Evolutionary conservation across 2,888 invertebrate genomes (phyloP).

Genomic region (Stenodera caucasica): DNA sequence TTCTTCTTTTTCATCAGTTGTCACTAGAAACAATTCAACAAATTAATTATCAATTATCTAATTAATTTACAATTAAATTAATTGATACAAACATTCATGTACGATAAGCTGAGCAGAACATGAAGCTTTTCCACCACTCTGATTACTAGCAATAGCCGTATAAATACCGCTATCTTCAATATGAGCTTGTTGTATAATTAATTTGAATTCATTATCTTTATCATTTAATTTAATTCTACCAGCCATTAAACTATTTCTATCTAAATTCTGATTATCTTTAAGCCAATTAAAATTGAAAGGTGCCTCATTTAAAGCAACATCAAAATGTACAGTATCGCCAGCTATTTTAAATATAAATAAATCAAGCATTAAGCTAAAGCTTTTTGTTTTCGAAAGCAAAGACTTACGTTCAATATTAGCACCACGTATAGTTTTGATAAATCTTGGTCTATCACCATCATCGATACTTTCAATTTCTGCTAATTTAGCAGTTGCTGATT

Average conservation of each 20-base stretch:
- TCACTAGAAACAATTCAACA: conserved; percentile 58
- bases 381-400: neutral
- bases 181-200: conserved; percentile 74
- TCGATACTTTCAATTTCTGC: conserved; percentile 36
- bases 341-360: conserved; percentile 59
- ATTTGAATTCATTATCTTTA: conserved; percentile 66
- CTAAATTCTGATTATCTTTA: conserved; percentile 82
- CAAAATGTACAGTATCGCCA: conserved; percentile 80
- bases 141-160: conserved; percentile 83
- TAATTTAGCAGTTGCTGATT: conserved; percentile 43
- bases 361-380: neutral
- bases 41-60: neutral
- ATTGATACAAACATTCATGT: conserved; percentile 70
- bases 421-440: conserved; percentile 75
- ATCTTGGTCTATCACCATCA: conserved; percentile 67
- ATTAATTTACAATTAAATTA: neutral
- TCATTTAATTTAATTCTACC: conserved; percentile 70
- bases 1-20: conserved; percentile 70
- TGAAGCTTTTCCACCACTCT: conserved; percentile 75
- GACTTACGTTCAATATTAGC: conserved; percentile 80
- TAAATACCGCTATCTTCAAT: conserved; percentile 86
- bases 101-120: conserved; percentile 88
- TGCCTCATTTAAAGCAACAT: conserved; percentile 70
- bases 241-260: conserved; percentile 68
- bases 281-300: conserved; percentile 77